These are phyloP conservation scores for Dreissena polymorpha DNA, from an alignment of 1,140 invertebrate genomes.

Conservation along the genomic window DNA sequence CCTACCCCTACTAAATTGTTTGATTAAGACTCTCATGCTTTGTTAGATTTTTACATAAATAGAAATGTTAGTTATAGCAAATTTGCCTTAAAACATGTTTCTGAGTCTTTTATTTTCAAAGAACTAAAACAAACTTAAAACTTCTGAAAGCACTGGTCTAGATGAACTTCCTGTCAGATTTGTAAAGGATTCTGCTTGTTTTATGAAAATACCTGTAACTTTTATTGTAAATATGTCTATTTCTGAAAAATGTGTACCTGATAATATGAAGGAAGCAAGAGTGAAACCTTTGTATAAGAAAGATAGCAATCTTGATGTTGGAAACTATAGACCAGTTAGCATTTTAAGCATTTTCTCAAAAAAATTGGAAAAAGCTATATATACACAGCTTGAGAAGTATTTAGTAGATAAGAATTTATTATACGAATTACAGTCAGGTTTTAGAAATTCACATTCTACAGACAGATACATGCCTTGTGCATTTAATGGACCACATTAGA, in stretches of 20 bases:
- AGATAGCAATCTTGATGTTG: too few relatives aligned
- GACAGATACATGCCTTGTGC: too few relatives aligned
- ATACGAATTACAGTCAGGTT: too few relatives aligned
- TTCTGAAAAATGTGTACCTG: slow-evolving; percentile 8
- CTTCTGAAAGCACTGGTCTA: slow-evolving; percentile 8
- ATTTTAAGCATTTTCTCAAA: too few relatives aligned
- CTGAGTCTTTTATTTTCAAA: neutral
- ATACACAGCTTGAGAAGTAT: too few relatives aligned
- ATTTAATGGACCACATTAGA: too few relatives aligned
- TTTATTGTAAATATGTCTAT: slow-evolving; percentile 31
- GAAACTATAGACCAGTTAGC: too few relatives aligned
- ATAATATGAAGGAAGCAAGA: slow-evolving; percentile 16
- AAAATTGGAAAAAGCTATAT: too few relatives aligned
- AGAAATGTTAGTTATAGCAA: too few relatives aligned
- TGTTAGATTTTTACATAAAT: neutral
- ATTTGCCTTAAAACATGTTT: too few relatives aligned
- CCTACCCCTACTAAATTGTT: slow-evolving; percentile 17
- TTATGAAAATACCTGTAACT: slow-evolving; percentile 31
- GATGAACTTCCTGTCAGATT: slow-evolving; percentile 11
- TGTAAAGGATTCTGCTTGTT: slow-evolving; percentile 2
- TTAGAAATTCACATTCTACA: too few relatives aligned
- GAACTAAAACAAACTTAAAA: neutral
- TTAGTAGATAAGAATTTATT: too few relatives aligned
- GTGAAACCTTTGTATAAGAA: slow-evolving; percentile 5
- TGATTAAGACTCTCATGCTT: neutral